Evolutionary conservation across 2,888 invertebrate species (phyloP), one percentile per base, ranked within the genome.

Genomic region (Phaedon cochleariae): DNA sequence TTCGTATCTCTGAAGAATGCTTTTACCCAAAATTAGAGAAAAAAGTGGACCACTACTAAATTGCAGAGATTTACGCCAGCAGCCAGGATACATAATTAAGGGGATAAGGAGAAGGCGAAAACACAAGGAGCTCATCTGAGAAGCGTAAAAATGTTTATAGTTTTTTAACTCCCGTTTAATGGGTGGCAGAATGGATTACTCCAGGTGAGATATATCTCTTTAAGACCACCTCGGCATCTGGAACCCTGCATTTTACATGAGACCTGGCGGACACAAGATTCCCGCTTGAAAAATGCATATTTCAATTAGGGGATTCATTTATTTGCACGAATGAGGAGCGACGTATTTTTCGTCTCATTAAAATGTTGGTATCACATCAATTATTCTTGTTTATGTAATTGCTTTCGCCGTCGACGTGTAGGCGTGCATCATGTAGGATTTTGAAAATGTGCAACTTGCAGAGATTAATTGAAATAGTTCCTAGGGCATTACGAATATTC

Each of bases 81-180:
- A 58, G 48, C 67, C 49, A 57, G 64, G 67, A 64, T 65, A 62
- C 67, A 72, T 69, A 70, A 70, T 74, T 72, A 73, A 71, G 64
- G 67, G 41, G 55, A 41, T 45, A 41, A 26, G 59, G 64, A 57
- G 73, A 58, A 72, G 70, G 68, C 62, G 65, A 67, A 73, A 76
- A 75, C 70, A 74, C 67, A 74, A 72, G 71, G 64, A 68, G 71
- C 63, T 60, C 73, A 70, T 70, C 74, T 70, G 71, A 76, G 76
- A 70, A 74, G 75, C 76, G 78, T 80, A 79, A 79, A 79, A 80
- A 80, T 80, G 79, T 81, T 81, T 80, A 81, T 77, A 77, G 79
- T 80, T 80, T 81, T 79, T 80, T 80, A 80, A 79, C 76, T 77
- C 76, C 67, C 75, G 69, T 78, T 79, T 80, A 81, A 80, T 81